A percentile compares a stretch with the other conserved stretches of the same genome.
phyloP scores from a whole-genome alignment of 2,888 invertebrate genomes.

The Linnaemya tessellans region DNA sequence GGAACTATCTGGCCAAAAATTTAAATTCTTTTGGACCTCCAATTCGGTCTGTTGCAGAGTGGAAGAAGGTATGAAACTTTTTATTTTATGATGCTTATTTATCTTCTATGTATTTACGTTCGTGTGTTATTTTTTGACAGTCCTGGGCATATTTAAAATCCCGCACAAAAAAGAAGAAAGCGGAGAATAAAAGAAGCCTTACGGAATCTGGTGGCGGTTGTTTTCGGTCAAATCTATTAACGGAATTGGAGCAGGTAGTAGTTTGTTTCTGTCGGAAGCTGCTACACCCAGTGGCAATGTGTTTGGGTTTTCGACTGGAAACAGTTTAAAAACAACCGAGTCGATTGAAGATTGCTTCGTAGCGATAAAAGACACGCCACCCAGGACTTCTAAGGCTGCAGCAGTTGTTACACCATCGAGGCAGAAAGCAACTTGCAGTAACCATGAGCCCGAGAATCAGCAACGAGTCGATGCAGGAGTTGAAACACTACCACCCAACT shows the following conservation, averaged over 20 bases:
- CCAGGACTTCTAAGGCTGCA: background rate
- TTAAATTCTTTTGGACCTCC: slow-evolving; percentile 23
- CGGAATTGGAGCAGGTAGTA: slow-evolving; percentile 14
- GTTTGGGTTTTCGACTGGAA: slow-evolving; percentile 10
- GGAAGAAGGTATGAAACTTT: slow-evolving; percentile 41
- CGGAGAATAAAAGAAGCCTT: background rate
- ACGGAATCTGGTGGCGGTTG: slow-evolving; percentile 8
- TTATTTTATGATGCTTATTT: background rate
- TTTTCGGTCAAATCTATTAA: background rate
- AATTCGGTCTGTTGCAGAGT: slow-evolving; percentile 17
- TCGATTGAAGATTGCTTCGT: slow-evolving; percentile 18
- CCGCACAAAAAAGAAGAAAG: slow-evolving; percentile 27
- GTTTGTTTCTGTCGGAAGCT: slow-evolving; percentile 21
- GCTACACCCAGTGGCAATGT: background rate
- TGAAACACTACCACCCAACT: background rate
- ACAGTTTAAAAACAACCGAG: too few relatives aligned
- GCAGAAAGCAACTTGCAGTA: too few relatives aligned
- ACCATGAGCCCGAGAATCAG: slow-evolving; percentile 5
- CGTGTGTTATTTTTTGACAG: too few relatives aligned
- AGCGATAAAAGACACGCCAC: background rate
- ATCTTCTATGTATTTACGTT: too few relatives aligned
- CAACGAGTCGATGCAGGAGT: background rate
- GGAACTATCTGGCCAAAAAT: background rate
- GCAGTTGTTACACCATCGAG: slow-evolving; percentile 19
- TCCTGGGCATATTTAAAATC: slow-evolving; percentile 18